Conservation (phyloP, 2,113 vertebrate species). For the Emydocephalus ijimae region DNA sequence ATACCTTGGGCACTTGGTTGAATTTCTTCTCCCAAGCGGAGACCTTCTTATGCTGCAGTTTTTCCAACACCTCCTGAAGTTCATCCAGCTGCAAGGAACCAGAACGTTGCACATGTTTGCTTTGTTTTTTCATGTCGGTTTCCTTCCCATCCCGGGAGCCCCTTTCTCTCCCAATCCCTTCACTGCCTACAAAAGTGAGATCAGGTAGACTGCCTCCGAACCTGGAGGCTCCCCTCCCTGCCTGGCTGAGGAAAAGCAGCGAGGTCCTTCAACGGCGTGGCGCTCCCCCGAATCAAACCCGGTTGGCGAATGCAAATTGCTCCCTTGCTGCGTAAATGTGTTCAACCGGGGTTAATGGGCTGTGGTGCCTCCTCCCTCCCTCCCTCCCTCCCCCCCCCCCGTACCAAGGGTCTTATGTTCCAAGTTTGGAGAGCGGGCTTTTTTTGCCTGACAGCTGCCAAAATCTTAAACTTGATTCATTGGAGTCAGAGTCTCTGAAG, state of each 20-base stretch:
- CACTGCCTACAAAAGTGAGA: not conserved
- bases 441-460: not conserved
- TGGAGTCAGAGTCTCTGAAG: not conserved
- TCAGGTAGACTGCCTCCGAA: not conserved
- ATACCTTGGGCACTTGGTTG: slow-evolving; percentile 41
- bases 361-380: accelerated
- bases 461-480: not conserved
- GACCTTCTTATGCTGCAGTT: slow-evolving; percentile 38
- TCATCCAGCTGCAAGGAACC: slow-evolving; percentile 16
- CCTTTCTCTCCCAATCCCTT: not conserved
- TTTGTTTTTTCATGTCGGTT: not conserved
- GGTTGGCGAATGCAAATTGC: not conserved
- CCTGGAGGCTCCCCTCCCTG: not conserved
- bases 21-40: slow-evolving; percentile 38
- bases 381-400: accelerated
- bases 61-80: slow-evolving; percentile 42
- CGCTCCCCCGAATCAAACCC: not conserved
- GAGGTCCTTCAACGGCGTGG: not conserved
- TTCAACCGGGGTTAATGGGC: not conserved
- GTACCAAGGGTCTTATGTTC: not conserved
- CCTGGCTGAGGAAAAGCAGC: not conserved
- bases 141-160: not conserved
- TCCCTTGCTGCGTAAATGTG: not conserved
- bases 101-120: not conserved
- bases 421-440: not conserved